These are phyloP conservation scores for Andrena fulva DNA, from an alignment of 2,888 invertebrate genomes.

Conservation along the genomic window DNA sequence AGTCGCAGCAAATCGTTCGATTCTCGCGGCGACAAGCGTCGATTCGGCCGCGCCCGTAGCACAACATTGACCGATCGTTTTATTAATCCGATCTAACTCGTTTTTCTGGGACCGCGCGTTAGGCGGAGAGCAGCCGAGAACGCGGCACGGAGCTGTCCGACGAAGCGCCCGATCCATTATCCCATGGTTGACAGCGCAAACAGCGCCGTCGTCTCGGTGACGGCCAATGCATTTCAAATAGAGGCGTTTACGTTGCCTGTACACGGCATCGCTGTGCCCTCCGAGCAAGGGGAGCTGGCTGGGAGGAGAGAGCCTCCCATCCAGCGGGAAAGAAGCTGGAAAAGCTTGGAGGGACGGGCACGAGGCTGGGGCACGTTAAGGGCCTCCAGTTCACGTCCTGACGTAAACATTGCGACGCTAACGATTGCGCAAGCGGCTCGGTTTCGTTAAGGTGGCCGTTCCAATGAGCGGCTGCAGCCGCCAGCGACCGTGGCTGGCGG, in stretches of 20 bases:
- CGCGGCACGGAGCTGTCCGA: conserved; percentile 61
- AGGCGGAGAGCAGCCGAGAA: conserved; percentile 5
- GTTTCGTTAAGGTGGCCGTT: too few species aligned
- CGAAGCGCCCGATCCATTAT: conserved; percentile 80
- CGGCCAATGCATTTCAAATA: conserved; percentile 83
- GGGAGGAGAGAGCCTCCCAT: not conserved
- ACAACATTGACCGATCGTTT: conserved; percentile 80
- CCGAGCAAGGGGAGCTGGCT: not conserved
- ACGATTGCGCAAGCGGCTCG: conserved; percentile 20
- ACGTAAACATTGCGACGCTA: conserved; percentile 61
- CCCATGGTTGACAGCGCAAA: conserved; percentile 80
- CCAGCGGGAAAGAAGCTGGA: not conserved
- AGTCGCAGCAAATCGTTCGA: conserved; percentile 40
- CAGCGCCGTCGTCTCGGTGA: conserved; percentile 75
- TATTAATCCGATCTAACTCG: conserved; percentile 76
- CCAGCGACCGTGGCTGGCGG: too few species aligned
- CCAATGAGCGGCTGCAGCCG: too few species aligned
- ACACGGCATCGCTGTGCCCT: conserved; percentile 14
- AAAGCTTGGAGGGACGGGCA: conserved; percentile 9
- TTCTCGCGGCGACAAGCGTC: conserved; percentile 42
- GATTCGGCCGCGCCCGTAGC: conserved; percentile 50
- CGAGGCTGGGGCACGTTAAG: conserved; percentile 13
- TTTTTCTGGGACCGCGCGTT: conserved; percentile 62
- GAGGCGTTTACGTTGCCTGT: conserved; percentile 66
- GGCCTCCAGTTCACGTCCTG: conserved; percentile 19